These are phyloP conservation scores for Elegia similella DNA, from an alignment of 2,888 invertebrate genomes.

Conservation along the genomic window DNA sequence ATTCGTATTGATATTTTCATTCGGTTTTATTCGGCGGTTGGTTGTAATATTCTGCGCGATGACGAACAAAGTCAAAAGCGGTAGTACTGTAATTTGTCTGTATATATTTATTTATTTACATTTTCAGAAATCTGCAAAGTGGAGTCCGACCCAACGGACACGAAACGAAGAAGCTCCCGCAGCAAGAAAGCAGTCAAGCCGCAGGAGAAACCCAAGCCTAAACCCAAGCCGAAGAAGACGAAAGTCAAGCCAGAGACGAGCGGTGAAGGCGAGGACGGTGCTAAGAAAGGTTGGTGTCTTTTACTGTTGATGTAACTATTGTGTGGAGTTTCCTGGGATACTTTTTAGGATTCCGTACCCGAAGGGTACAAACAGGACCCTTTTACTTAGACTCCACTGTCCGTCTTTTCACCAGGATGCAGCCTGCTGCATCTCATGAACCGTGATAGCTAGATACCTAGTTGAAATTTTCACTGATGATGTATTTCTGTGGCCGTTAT, in stretches of 20 bases:
- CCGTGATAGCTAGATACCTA: no score
- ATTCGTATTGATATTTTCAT: no score
- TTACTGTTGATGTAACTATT: not conserved
- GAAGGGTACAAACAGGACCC: no score
- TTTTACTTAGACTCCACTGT: no score
- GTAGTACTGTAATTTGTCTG: no score
- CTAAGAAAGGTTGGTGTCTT: conserved; percentile 27
- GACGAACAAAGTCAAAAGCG: no score
- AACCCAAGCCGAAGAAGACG: conserved; percentile 10
- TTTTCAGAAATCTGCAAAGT: not conserved
- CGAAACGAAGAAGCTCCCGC: not conserved
- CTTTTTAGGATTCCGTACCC: not conserved
- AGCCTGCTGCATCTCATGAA: no score
- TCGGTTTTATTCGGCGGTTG: no score
- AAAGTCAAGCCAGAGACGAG: conserved; percentile 23
- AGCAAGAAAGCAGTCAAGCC: not conserved
- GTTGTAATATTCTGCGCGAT: no score
- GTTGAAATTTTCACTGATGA: no score
- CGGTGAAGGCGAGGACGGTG: conserved; percentile 14
- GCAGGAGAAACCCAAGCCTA: conserved; percentile 13
- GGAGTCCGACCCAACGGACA: not conserved
- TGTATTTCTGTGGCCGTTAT: no score
- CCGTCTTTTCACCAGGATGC: no score
- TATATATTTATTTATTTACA: not conserved
- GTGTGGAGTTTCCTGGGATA: not conserved